Base-by-base conservation (phyloP, 1,140 invertebrate genomes). In the Bacillus rossius region DNA sequence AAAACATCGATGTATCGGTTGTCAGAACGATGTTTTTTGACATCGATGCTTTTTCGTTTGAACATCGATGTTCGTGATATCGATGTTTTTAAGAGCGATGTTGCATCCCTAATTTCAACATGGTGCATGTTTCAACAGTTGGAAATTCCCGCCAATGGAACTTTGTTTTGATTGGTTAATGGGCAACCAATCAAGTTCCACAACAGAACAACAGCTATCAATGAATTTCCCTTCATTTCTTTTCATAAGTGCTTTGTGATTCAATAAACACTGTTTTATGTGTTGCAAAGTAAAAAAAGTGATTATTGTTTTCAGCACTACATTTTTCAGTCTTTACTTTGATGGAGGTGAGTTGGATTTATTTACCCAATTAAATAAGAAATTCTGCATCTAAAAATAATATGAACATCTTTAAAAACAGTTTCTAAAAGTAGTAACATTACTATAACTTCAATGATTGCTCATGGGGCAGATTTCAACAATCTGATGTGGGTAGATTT, bases 401-500 rank as follows among this genome's bases (percentile, higher is more conserved):
- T 34, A 34, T n/a, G 29, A 7, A 34, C 5, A 7, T 34, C 4
- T 34, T 34, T 34, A 10, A 7, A 34, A 34, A 40, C 5, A n/a
- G 8, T 53, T 38, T 40, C 41, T 53, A 17, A 53, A 53, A 16
- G n/a, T 14, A 38, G 25, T 4, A 22, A 16, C 34, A 38, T 16
- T 3, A 37, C 5, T 37, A n/a, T 53, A 8, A n/a, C n/a, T 26
- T 53, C n/a, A 53, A 53, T 50, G 48, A 23, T 7, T 8, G 48
- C 48, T 22, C 29, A 14, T 50, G n/a, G 48, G 48, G 48, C 48
- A 19, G n/a, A 8, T 50, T 50, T 50, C 7, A 50, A 50, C 48
- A 25, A 50, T 14, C 17, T 23, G 14, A 8, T 50, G 48, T 7
- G 23, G 48, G 48, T 19, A 50, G 3, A 50, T 50, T 50, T 50